Conservation (phyloP, 1,140 invertebrate genomes). For the Cardiocondyla obscurior region DNA sequence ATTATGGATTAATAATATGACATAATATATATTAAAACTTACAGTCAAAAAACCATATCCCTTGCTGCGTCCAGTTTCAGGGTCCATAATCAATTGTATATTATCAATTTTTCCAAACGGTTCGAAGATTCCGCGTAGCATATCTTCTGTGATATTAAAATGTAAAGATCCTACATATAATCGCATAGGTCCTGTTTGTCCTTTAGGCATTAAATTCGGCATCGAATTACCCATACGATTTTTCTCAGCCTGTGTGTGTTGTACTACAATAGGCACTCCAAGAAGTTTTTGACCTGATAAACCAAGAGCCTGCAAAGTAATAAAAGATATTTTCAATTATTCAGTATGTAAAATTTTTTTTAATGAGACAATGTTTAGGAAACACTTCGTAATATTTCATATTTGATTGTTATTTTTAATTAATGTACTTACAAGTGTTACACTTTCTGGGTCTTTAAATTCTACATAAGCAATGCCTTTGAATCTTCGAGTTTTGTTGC, state of each 20-base stretch:
- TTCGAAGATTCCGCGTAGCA: conserved; percentile 99
- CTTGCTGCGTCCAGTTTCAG: conserved; percentile 97
- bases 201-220: conserved; percentile 92
- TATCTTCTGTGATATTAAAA: conserved; percentile 99
- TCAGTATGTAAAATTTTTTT: neutral
- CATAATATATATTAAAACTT: conserved; percentile 81
- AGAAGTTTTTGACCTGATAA: conserved; percentile 97
- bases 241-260: conserved; percentile 99
- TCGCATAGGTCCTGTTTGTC: conserved; percentile 95
- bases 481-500: conserved; percentile 99
- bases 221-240: conserved; percentile 96
- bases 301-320: conserved; percentile 92
- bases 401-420: neutral
- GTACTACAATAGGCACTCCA: conserved; percentile 99
- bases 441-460: conserved; percentile 99
- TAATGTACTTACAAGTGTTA: conserved; percentile 90
- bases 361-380: neutral
- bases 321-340: neutral
- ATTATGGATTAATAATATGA: neutral
- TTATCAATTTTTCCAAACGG: conserved; percentile 99
- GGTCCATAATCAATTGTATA: conserved; percentile 98
- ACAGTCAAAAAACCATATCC: conserved; percentile 99
- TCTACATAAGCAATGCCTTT: conserved; percentile 99
- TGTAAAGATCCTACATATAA: conserved; percentile 99
- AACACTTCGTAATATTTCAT: neutral